Base-by-base conservation (phyloP, 1,140 invertebrate genomes). In the Aphaenogaster floridana region DNA sequence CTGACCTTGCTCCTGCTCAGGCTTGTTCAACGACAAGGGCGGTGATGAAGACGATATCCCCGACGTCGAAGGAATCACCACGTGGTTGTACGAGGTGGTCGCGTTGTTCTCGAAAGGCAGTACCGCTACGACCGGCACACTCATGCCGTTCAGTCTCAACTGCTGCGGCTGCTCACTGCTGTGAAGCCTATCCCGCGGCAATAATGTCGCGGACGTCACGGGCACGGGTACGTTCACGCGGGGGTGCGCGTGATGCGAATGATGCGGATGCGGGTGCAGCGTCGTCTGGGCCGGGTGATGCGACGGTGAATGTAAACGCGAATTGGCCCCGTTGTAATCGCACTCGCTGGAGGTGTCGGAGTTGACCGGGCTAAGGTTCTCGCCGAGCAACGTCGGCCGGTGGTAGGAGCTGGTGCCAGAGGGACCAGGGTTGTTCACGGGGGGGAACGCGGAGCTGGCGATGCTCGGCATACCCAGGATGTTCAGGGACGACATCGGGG, bases 331-430 rank as follows among this genome's bases (percentile, higher is more conserved):
- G 64, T 94, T 95, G 78, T 94, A 95, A 45, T 96, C 95, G 92
- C 94, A 96, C 68, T 96, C 95, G 76, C 94, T 95, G 0, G 94
- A 95, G 0, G 92, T 76, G 64, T 94, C 94, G 0, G 94, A 95
- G 21, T 95, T 92, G 0, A 89, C 86, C 0, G 94, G 95, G 57
- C 95, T 95, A 1, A 94, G 83, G 0, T 81, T 78, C 0, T 42
- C 2, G 86, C 74, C 0, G 86, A 88, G n/a, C 39, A 86, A 3
- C 3, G 86, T 36, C 4, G 85, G 89, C 7, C 79, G 68, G 54
- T 28, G 28, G 28, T 28, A 28, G 28, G 28, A 28, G 28, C 28
- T 28, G 28, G 28, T 28, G 28, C 28, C 28, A 28, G 28, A 28
- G 28, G 28, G 0, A 28, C 28, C 28, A 28, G 28, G 57, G 17